Evolutionary conservation across 64 coral and sea anemone species (phyloP), one percentile per base, ranked within the genome.

Genomic region (Montipora cactus): DNA sequence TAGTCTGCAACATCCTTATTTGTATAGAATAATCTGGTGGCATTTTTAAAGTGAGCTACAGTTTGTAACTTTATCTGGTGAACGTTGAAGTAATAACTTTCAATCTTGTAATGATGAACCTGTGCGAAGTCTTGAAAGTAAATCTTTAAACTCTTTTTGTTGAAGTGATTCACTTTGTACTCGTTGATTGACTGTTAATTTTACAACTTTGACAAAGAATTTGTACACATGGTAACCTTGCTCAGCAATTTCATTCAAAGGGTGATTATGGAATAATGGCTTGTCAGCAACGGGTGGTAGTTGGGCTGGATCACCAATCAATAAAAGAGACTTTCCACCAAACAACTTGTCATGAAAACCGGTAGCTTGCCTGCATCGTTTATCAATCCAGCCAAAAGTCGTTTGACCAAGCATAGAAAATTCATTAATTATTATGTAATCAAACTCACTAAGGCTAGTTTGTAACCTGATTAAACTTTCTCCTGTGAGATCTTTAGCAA

Each of bases 141-240:
- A 88, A 51, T 67, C 59, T 37, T 23, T 88, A 25, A 88, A 88
- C 44, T 23, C 22, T 83, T 80, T 62, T 87, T 87, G 62, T 74
- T 87, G 62, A 45, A 21, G 3, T 49, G 25, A 69, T 87, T 46
- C 37, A 47, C 84, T 66, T 87, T 59, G 80, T n/a, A 82, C 80
- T 82, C 78, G 5, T 51, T 80, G 78, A 84, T 93, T 93, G 25
- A 87, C 91, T 8, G 1, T 21, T 61, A 77, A 45, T 88, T 93
- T 88, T 59, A 88, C 77, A 44, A 93, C 91, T 4, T 70, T 93
- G 76, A 87, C 46, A 93, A 93, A 88, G 59, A 93, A 87, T 66
- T 51, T 69, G 13, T 93, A 88, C 20, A 83, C 67, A 47, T 67
- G 49, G 59, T 79, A 79, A 48, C 91, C 91, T 71, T 93, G 91